Conservation (phyloP, 1,140 invertebrate genomes). For the Scaptodrosophila lebanonensis region DNA sequence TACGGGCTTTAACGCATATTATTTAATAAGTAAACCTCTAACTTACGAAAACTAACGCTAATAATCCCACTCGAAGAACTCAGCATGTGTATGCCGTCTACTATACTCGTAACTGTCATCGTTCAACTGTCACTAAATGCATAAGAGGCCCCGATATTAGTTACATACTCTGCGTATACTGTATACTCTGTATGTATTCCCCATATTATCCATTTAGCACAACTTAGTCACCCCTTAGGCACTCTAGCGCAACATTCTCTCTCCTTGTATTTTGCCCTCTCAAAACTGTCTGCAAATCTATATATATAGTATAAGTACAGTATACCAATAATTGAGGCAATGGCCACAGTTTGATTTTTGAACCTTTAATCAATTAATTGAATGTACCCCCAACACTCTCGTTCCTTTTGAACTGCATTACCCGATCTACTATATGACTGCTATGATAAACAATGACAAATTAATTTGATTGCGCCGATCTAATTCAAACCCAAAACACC, state of each 20-base stretch:
- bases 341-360: slow-evolving; percentile 12
- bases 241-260: too few species aligned
- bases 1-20: slow-evolving; percentile 7
- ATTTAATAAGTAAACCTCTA: too few species aligned
- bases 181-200: not conserved
- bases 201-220: not conserved
- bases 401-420: not conserved
- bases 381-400: slow-evolving; percentile 17
- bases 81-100: slow-evolving; percentile 54
- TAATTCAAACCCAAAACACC: too few species aligned
- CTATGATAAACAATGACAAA: too few species aligned
- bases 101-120: slow-evolving; percentile 42
- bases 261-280: too few species aligned
- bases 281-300: slow-evolving; percentile 3
- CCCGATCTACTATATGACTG: slow-evolving; percentile 1
- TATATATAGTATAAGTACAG: not conserved
- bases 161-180: slow-evolving; percentile 18
- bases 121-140: slow-evolving; percentile 41
- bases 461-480: too few species aligned
- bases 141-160: slow-evolving; percentile 11
- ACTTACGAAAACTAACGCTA: slow-evolving; percentile 28
- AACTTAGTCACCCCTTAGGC: too few species aligned
- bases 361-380: slow-evolving; percentile 26
- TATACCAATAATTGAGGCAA: slow-evolving; percentile 4
- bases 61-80: slow-evolving; percentile 43